Base-by-base conservation (phyloP, 2,888 invertebrate genomes). In the Phyllotreta cruciferae region DNA sequence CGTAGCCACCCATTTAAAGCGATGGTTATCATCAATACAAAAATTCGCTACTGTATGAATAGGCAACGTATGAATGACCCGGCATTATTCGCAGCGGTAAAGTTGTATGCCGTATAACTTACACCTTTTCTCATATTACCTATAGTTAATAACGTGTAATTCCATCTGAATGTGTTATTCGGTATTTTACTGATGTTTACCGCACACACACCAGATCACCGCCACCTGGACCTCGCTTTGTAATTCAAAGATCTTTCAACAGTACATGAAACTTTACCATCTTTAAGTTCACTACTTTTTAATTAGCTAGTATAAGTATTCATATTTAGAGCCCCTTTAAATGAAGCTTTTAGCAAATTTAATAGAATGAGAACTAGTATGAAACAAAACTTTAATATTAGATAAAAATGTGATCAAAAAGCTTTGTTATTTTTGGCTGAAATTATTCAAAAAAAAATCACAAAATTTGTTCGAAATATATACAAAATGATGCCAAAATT, bases 91-190 rank as follows among this genome's bases (percentile, higher is more conserved):
- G 68, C 64, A 70, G 71, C 70, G 67, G 70, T 68, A 57, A 38
- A 54, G 56, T 60, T 65, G 57, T 62, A 66, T 67, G 56, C 58
- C 47, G 74, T 77, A 77, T 79, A 78, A 77, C 76, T 78, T 78
- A 78, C 78, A 78, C 77, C 77, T 73, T 76, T 76, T 77, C 78
- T 79, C 78, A 75, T 75, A 77, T 79, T 78, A 78, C 79, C 77
- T 78, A 52, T 52, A 76, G 75, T 76, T 77, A 78, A 76, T 77
- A 78, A 74, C 69, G 66, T 72, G 73, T 75, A 77, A 78, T 77
- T 66, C 76, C 71, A 66, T 63, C 68, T 72, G 72, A 74, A 74
- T 77, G 71, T 71, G 74, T 74, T 73, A 73, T 74, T 72, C 70
- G 74, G 70, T 72, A 72, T 72, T 70, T 66, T 68, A 67, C 66